Evolutionary conservation across 2,888 invertebrate species (phyloP).

Genomic region (Oscheius sp.): DNA sequence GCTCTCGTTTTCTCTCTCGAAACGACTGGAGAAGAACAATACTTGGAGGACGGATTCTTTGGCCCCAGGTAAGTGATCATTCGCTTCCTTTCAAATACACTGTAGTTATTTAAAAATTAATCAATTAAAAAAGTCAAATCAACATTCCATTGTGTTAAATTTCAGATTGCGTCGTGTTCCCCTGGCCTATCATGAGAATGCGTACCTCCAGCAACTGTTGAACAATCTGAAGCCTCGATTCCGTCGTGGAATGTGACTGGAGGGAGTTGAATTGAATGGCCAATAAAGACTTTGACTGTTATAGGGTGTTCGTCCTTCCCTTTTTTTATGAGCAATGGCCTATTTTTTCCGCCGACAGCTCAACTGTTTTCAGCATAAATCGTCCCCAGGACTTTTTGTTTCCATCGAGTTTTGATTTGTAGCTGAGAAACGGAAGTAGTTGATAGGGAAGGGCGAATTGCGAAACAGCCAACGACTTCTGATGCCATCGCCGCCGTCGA

Average conservation of each 20-base stretch:
- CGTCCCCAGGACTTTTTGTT: background rate
- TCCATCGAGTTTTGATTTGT: slow-evolving; percentile 1
- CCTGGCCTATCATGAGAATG: slow-evolving; percentile 38
- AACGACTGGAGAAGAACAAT: too few relatives aligned
- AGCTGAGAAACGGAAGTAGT: slow-evolving; percentile 6
- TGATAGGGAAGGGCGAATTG: background rate
- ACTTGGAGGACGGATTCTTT: background rate
- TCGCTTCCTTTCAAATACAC: too few relatives aligned
- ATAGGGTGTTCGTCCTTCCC: background rate
- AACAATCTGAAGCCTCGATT: slow-evolving; percentile 48
- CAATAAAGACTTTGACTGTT: slow-evolving; percentile 13
- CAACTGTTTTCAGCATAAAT: slow-evolving; percentile 17
- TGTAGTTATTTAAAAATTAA: too few relatives aligned
- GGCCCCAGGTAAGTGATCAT: slow-evolving; percentile 9
- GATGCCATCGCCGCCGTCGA: slow-evolving; percentile 5
- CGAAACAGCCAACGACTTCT: background rate
- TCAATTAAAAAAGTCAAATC: too few relatives aligned
- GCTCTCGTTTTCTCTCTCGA: background rate
- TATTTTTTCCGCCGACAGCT: background rate
- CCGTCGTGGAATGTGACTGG: slow-evolving; percentile 33
- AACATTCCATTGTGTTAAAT: background rate
- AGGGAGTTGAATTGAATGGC: background rate
- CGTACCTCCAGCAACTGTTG: slow-evolving; percentile 48
- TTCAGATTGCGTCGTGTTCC: slow-evolving; percentile 44
- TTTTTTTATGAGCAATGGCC: background rate